Base-by-base conservation (phyloP, 2,888 invertebrate genomes). In the Drosophila limbata region DNA sequence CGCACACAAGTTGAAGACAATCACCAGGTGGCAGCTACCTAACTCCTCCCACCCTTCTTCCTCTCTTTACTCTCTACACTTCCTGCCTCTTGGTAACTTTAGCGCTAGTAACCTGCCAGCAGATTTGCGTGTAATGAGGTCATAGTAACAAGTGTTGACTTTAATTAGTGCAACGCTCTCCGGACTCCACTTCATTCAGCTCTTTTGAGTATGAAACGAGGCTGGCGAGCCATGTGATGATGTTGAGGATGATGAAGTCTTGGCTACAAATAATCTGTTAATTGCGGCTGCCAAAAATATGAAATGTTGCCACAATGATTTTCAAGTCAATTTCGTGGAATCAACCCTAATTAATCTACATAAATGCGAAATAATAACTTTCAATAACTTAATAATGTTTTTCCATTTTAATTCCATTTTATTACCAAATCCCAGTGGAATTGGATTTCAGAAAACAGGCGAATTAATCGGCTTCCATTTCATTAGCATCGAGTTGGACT, bases 81-180 rank as follows among this genome's bases (percentile, higher is more conserved):
- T 4, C 37, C 9, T n/a, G 4, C 31, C 31, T 31, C 42, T 39
- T 65, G 61, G 77, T 73, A 77, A 77, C 65, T 60, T 63, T 55
- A 77, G 67, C 48, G 40, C 47, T 52, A 31, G 59, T 52, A 72
- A 60, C 66, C 53, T 37, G 60, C 68, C 69, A 50, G 75, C 83
- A 82, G 83, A 85, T 88, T 86, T 81, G 79, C 72, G 73, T 76
- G 75, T 88, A 85, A 85, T 86, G 88, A 85, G 88, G 87, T 88
- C 85, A 81, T 84, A 81, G 73, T 77, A 76, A 76, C 84, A 77
- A 86, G 85, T 88, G 88, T 85, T 88, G 87, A 84, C 85, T 85
- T 85, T 85, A 85, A 85, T 85, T 85, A 85, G 87, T 76, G 81
- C 65, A 67, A 69, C 69, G 48, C 56, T 53, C 56, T 42, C 37